These are phyloP conservation scores for Tauraco erythrolophus DNA, from an alignment of 2,113 vertebrate species.

Conservation along the genomic window DNA sequence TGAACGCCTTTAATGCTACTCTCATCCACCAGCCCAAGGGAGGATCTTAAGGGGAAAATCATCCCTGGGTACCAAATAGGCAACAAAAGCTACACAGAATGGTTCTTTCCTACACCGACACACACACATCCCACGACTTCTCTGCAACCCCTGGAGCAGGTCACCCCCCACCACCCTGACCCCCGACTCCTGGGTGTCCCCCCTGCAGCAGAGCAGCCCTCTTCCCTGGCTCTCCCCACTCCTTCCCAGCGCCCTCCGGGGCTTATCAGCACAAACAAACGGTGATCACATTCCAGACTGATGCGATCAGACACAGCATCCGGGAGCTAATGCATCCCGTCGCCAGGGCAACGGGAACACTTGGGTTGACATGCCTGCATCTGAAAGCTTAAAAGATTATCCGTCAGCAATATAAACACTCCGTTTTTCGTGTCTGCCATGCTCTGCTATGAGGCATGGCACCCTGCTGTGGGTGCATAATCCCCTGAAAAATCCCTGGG, in stretches of 20 bases:
- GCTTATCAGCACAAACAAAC: not conserved
- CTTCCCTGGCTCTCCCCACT: not conserved
- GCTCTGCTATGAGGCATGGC: not conserved
- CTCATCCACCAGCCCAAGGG: not conserved
- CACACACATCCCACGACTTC: accelerated
- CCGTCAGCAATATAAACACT: not conserved
- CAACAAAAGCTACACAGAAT: not conserved
- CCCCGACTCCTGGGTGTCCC: not conserved
- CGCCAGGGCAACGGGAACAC: constrained; percentile 24
- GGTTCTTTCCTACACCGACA: accelerated
- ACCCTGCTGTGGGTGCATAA: not conserved
- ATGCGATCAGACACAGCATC: constrained; percentile 24
- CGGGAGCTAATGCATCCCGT: not conserved
- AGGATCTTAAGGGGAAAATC: not conserved
- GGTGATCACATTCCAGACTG: constrained; percentile 3
- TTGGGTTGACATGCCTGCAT: constrained; percentile 3
- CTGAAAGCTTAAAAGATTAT: constrained; percentile 24
- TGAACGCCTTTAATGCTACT: not conserved
- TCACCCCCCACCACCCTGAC: accelerated
- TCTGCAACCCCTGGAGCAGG: not conserved
- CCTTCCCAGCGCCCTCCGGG: not conserved
- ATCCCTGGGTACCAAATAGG: not conserved
- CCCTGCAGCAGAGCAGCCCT: not conserved
- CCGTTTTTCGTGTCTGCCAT: not conserved
- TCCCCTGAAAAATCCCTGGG: not conserved